These are phyloP conservation scores for Cylloceria caligata DNA, from an alignment of 2,888 invertebrate species.

Conservation along the genomic window DNA sequence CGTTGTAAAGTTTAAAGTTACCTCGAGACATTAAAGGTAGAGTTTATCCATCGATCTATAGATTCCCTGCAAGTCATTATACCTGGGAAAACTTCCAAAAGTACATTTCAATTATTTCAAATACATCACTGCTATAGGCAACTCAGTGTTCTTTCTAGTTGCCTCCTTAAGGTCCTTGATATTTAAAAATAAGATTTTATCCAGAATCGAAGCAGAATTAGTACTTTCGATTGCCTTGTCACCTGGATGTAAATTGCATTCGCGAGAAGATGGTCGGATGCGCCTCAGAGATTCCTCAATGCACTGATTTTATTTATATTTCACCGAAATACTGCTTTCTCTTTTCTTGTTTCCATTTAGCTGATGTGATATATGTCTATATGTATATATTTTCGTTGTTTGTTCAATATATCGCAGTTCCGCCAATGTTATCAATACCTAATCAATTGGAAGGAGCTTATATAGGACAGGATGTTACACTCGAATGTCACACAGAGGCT, in stretches of 20 bases:
- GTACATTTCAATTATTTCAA: slow-evolving; percentile 49
- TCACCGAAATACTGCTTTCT: background rate
- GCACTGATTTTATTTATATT: background rate
- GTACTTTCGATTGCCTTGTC: too few relatives aligned
- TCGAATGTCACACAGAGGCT: slow-evolving; percentile 96
- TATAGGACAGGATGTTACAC: slow-evolving; percentile 93
- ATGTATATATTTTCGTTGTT: slow-evolving; percentile 34
- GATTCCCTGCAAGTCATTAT: slow-evolving; percentile 15
- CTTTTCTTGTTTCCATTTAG: too few relatives aligned
- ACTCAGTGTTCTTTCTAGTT: background rate
- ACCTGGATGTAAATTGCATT: too few relatives aligned
- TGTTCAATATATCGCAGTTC: slow-evolving; percentile 87
- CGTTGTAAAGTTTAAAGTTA: slow-evolving; percentile 73
- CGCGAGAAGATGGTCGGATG: too few relatives aligned
- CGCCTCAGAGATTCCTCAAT: too few relatives aligned
- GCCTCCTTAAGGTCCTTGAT: too few relatives aligned
- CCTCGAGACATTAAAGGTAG: slow-evolving; percentile 67
- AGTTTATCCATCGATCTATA: slow-evolving; percentile 67
- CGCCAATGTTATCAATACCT: slow-evolving; percentile 96
- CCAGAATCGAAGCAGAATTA: too few relatives aligned
- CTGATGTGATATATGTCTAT: too few relatives aligned
- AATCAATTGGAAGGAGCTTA: slow-evolving; percentile 97
- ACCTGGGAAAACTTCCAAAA: background rate
- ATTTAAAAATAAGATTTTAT: too few relatives aligned
- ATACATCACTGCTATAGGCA: background rate